Evolutionary conservation across 2,113 vertebrate species (phyloP).

Genomic region (Mungos mungo): DNA sequence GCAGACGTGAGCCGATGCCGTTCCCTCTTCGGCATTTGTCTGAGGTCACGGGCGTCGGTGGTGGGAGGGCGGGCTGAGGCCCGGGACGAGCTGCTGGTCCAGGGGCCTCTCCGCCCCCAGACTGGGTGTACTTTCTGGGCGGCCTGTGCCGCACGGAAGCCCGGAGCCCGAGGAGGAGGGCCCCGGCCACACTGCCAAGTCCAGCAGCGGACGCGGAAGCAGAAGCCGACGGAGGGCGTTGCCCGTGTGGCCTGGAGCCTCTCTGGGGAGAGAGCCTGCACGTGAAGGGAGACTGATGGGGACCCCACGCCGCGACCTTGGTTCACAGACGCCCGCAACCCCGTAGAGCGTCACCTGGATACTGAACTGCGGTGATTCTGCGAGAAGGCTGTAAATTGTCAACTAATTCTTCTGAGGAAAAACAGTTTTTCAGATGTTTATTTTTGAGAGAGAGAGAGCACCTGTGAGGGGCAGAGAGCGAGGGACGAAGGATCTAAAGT

Average conservation of each 20-base stretch:
- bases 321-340: neutral
- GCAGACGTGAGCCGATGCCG: neutral
- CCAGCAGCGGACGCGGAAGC: neutral
- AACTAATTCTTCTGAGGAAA: conserved; percentile 29
- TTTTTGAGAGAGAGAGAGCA: no score
- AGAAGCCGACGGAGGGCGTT: neutral
- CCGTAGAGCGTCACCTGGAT: neutral
- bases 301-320: neutral
- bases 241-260: neutral
- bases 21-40: conserved; percentile 6
- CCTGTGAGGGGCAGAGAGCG: no score
- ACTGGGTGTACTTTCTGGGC: neutral
- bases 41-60: neutral
- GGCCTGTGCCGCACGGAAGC: neutral
- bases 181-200: neutral
- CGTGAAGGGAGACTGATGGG: neutral
- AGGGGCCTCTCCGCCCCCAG: neutral
- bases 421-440: neutral
- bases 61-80: neutral
- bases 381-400: neutral
- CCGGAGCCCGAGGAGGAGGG: neutral
- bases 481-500: no score
- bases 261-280: neutral
- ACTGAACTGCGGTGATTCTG: neutral
- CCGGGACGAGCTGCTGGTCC: neutral